A percentile compares a stretch with the other conserved stretches of the same genome.
phyloP scores from a whole-genome alignment of 2,888 invertebrate genomes.

The Ditylenchus weischeri region DNA sequence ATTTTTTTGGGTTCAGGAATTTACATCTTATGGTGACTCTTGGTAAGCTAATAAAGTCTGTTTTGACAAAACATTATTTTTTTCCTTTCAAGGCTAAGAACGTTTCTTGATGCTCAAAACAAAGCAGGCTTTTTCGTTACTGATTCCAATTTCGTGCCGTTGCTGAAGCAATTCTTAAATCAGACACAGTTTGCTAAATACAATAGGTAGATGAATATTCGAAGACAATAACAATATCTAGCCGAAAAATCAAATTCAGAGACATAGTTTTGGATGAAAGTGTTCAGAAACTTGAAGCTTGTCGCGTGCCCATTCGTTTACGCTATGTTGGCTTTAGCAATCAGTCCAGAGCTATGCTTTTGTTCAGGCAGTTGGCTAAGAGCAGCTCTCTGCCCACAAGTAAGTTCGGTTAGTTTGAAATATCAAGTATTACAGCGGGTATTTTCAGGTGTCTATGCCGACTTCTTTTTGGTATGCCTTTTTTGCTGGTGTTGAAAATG shows the following conservation, averaged over 20 bases:
- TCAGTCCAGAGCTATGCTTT: conserved; percentile 54
- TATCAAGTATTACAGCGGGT: too few species aligned
- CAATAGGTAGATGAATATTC: conserved; percentile 31
- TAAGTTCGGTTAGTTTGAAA: too few species aligned
- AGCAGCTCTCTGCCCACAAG: conserved; percentile 49
- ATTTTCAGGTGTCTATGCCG: conserved; percentile 49
- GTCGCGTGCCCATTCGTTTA: conserved; percentile 53
- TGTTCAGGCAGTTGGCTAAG: conserved; percentile 52
- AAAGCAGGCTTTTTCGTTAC: conserved; percentile 50
- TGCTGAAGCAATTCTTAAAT: conserved; percentile 52
- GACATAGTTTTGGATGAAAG: conserved; percentile 50
- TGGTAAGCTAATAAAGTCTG: conserved; percentile 36
- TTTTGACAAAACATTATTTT: background rate
- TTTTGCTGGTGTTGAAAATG: background rate
- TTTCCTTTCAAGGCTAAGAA: conserved; percentile 39
- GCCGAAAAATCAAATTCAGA: conserved; percentile 16
- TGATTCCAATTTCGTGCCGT: conserved; percentile 52
- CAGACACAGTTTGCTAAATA: conserved; percentile 54
- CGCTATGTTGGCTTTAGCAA: conserved; percentile 46
- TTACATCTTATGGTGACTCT: conserved; percentile 53
- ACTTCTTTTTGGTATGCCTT: conserved; percentile 54
- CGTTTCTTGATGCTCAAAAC: conserved; percentile 50
- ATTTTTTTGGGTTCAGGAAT: conserved; percentile 32
- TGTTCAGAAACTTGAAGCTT: conserved; percentile 51
- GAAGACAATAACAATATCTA: background rate